Percentiles rank a stretch among this genome's conserved stretches.
Conservation (phyloP, 2,888 invertebrate species). For the Chirona hameri region DNA sequence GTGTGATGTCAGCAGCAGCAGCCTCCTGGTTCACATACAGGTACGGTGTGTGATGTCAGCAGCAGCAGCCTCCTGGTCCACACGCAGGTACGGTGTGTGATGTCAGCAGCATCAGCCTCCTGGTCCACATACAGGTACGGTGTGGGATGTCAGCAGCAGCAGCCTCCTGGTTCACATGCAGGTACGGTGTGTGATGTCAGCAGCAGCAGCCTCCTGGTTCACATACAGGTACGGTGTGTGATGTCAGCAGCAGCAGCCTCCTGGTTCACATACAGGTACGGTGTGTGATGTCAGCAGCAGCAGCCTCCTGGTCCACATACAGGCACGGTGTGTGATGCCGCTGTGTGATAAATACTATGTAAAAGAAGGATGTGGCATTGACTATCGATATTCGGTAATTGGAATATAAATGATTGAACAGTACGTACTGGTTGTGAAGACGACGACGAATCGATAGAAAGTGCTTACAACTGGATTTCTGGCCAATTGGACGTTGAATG, state of each 20-base stretch:
- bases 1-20: conserved; percentile 53
- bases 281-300: conserved; percentile 51
- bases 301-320: conserved; percentile 52
- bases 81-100: conserved; percentile 34
- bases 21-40: conserved; percentile 51
- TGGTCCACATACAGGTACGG: conserved; percentile 43
- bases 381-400: too few species aligned
- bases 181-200: background rate
- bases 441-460: too few species aligned
- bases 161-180: conserved; percentile 52
- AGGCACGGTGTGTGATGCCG: background rate
- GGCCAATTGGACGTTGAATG: too few species aligned
- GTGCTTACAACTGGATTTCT: too few species aligned
- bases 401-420: too few species aligned
- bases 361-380: too few species aligned
- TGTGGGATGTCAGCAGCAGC: conserved; percentile 51
- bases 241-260: conserved; percentile 58
- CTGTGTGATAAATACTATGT: too few species aligned
- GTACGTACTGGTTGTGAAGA: too few species aligned
- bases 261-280: conserved; percentile 45
- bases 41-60: background rate
- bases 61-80: conserved; percentile 56
- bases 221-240: conserved; percentile 35
- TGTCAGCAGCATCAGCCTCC: conserved; percentile 58
- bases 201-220: conserved; percentile 56